These are phyloP conservation scores for Anguilla anguilla DNA, from an alignment of 2,797 vertebrate species.

Conservation along the genomic window DNA sequence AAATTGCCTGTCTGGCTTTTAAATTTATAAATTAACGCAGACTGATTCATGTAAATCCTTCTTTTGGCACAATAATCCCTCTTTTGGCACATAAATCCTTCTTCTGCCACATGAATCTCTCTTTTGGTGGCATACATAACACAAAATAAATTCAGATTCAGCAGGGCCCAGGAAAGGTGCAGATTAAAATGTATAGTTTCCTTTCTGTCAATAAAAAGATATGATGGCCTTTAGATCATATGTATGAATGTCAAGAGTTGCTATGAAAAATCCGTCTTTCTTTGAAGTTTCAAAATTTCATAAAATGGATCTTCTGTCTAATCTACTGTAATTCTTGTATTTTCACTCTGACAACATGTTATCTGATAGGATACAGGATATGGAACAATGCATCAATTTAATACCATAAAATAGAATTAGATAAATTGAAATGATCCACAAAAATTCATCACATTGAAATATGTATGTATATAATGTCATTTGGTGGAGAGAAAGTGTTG, in stretches of 20 bases:
- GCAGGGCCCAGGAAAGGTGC: neutral
- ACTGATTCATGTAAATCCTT: constrained; percentile 2
- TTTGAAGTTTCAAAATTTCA: neutral
- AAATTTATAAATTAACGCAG: neutral
- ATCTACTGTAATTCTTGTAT: neutral
- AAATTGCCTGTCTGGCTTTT: neutral
- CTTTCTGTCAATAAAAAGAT: neutral
- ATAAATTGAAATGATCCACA: neutral
- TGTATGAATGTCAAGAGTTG: neutral
- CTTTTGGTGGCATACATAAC: neutral
- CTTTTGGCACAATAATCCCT: neutral
- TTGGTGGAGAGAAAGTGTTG: neutral
- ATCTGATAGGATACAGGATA: neutral
- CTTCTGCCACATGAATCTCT: neutral
- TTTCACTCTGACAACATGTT: neutral
- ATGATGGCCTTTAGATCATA: neutral
- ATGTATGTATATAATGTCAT: neutral
- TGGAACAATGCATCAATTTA: neutral
- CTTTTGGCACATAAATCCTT: neutral
- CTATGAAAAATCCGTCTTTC: neutral
- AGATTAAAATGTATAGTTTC: neutral
- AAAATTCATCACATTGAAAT: neutral
- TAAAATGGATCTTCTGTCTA: neutral
- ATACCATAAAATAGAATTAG: neutral
- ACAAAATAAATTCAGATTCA: neutral